Evolutionary conservation across 2,113 vertebrate genomes (phyloP), one percentile per base, ranked within the genome.

Genomic region (Triplophysa dalaica): DNA sequence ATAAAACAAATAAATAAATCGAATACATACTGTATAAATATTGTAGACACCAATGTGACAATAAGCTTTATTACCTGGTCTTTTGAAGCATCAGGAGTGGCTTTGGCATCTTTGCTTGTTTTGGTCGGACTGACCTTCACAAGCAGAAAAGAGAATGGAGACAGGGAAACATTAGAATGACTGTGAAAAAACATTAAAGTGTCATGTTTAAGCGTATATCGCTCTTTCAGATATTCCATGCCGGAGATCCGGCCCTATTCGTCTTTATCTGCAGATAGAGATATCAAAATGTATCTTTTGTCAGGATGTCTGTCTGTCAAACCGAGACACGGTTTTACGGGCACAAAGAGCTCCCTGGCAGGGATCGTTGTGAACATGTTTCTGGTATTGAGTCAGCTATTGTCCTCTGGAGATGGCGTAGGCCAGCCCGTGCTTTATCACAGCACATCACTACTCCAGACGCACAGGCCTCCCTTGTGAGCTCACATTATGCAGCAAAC

Each of bases 401-500:
- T 93, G 93, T 92, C 84, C 87, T 88, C 76, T 43, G 91, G 92
- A 81, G 92, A 93, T 88, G 90, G 92, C 93, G 91, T 92, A 92
- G 92, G 92, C 92, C 90, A 89, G 84, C 90, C 87, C 91, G 86
- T 85, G 91, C 91, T 90, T 89, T 85, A 89, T 92, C 90, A 87
- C 87, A 83, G 85, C 89, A 85, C 89, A 88, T 88, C 87, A 89
- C 85, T 69, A 89, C 89, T 89, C 88, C 87, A 86, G 75, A 58
- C 17, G 83, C 90, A 93, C 90, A 92, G 89, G 89, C 87, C 86
- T 90, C 87, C 70, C 88, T 91, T 93, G 91, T 92, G 90, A 92
- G 90, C 88, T 90, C 90, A 90, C 88, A 85, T 88, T 87, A 85
- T 77, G 85, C 86, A 80, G 41, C 21, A 86, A 93, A 93, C 92